These are phyloP conservation scores for Elysia crispata DNA, from an alignment of 2,888 invertebrate species.

Conservation along the genomic window DNA sequence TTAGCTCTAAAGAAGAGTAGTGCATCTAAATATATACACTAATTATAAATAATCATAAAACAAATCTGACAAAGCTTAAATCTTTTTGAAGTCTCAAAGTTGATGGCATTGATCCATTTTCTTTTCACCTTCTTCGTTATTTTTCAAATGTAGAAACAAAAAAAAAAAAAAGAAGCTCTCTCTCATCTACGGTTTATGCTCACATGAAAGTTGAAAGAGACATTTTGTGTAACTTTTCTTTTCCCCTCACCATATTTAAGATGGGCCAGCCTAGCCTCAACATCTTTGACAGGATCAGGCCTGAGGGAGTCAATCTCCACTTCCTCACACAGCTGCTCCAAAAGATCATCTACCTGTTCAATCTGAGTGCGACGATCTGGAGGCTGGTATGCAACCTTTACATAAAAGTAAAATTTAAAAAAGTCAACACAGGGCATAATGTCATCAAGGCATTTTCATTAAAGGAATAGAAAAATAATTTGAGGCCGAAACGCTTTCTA, in stretches of 20 bases:
- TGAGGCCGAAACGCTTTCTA: neutral
- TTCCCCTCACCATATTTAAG: slow-evolving; percentile 41
- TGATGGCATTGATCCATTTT: too few relatives aligned
- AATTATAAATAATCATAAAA: too few relatives aligned
- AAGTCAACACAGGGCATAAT: neutral
- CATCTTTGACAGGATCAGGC: slow-evolving; percentile 78
- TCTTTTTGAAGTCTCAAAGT: too few relatives aligned
- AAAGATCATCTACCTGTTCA: slow-evolving; percentile 70
- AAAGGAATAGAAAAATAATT: neutral
- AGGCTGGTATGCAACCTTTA: slow-evolving; percentile 61
- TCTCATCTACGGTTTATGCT: too few relatives aligned
- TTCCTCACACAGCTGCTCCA: slow-evolving; percentile 72
- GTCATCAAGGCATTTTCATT: neutral
- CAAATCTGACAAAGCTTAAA: too few relatives aligned
- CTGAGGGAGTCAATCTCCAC: slow-evolving; percentile 68
- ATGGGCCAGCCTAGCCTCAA: slow-evolving; percentile 60
- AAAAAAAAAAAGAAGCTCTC: too few relatives aligned
- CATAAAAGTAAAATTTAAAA: neutral
- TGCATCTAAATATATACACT: too few relatives aligned
- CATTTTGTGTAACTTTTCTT: too few relatives aligned
- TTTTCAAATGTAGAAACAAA: too few relatives aligned
- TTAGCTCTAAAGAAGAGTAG: too few relatives aligned
- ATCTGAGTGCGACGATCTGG: slow-evolving; percentile 66
- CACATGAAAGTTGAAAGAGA: too few relatives aligned
- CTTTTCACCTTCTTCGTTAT: too few relatives aligned